Evolutionary conservation across 2,797 vertebrate genomes (phyloP), one percentile per base, ranked within the genome.

Genomic region (Microctenopoma lineatum): DNA sequence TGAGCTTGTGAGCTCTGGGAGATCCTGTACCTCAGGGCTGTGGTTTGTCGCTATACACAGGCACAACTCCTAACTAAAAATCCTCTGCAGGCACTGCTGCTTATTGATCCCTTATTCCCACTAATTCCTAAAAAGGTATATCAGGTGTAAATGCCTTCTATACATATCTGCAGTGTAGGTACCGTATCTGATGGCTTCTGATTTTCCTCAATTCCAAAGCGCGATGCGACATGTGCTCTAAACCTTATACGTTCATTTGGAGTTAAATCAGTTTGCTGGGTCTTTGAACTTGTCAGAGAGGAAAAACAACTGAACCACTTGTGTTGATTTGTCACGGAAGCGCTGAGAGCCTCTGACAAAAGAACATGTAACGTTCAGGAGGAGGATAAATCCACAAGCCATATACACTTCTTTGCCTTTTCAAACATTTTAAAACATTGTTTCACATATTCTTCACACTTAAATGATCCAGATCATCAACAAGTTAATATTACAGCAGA

Each of bases 1-100:
- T 81, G 78, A 81, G 77, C 74, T 67, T 45, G 69, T 75, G 75
- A 80, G 75, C 81, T 66, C 58, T 56, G 81, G 75, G 78, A 85
- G 73, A 73, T 69, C 52, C 45, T 57, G 53, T 7, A 59, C 59
- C 70, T 73, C 45, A 4, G 50, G 72, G 73, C 69, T 71, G 50
- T 38, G 62, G 63, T 75, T 73, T 74, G 71, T 78, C 59, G 29
- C 55, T 60, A n/a, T 18, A 56, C 14, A 48, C 63, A 36, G 45
- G 47, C 70, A 86, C 58, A 15, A 38, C 39, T 70, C 32, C 45
- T 18, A 9, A 60, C 60, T 29, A 34, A 73, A 59, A 59, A 60
- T 53, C 55, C 48, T 62, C 65, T 44, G 29, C 36, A 60, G 16
- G 6, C 18, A 41, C 53, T 45, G 45, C 57, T 50, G 29, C 57